phyloP scores from a whole-genome alignment of 2,888 invertebrate genomes.

The Bibio marci region DNA sequence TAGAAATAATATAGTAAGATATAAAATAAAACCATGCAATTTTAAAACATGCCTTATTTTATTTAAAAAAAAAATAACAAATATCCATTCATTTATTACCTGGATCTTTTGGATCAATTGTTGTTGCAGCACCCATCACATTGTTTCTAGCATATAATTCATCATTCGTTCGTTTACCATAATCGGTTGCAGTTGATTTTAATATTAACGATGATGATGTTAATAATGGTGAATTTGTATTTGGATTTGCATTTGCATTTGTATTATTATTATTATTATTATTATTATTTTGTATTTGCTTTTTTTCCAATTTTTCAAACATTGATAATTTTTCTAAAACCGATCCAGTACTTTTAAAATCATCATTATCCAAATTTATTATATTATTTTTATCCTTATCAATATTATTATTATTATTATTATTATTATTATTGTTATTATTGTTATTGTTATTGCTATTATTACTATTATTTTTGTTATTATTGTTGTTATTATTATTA shows the following conservation, averaged over 20 bases:
- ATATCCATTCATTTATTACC: no score
- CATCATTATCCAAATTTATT: constrained; percentile 15
- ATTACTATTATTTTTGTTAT: no score
- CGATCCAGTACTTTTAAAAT: constrained; percentile 26
- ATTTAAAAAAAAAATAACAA: no score
- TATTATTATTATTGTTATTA: not conserved
- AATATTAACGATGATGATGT: constrained; percentile 2
- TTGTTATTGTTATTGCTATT: not conserved
- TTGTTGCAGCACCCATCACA: constrained; percentile 8
- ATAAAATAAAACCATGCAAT: no score
- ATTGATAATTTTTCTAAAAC: constrained; percentile 29
- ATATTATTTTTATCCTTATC: no score
- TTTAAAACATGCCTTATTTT: no score
- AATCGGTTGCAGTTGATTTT: constrained; percentile 7
- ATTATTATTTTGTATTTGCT: constrained; percentile 12
- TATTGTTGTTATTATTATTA: not conserved
- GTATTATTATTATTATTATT: constrained; percentile 2
- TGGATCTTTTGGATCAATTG: constrained; percentile 13
- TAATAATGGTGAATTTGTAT: constrained; percentile 10
- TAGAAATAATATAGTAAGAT: no score
- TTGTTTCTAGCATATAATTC: constrained; percentile 14
- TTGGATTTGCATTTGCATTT: constrained; percentile 3
- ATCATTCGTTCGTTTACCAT: constrained; percentile 12
- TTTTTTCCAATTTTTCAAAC: constrained; percentile 24
- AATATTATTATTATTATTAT: no score